These are phyloP conservation scores for Cryptocheilus praepositus DNA, from an alignment of 2,888 invertebrate genomes.

Conservation along the genomic window DNA sequence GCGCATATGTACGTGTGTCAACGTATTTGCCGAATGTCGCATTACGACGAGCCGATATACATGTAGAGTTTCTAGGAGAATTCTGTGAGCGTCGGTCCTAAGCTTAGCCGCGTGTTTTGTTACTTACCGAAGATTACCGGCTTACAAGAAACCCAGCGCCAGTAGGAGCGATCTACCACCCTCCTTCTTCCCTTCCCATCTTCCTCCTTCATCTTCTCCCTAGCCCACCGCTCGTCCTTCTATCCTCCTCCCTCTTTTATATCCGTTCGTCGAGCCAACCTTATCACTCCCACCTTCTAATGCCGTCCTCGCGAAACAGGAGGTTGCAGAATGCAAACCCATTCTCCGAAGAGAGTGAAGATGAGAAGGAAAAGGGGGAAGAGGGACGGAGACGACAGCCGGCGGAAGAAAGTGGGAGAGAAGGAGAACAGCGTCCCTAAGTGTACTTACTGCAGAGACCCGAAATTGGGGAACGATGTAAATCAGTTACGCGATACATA, in stretches of 20 bases:
- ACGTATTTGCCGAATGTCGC: slow-evolving; percentile 24
- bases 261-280: slow-evolving; percentile 24
- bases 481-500: slow-evolving; percentile 56
- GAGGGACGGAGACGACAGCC: slow-evolving; percentile 9
- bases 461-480: slow-evolving; percentile 61
- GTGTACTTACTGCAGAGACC: slow-evolving; percentile 60
- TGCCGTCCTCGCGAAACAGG: slow-evolving; percentile 41
- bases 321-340: slow-evolving; percentile 31
- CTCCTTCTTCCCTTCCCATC: slow-evolving; percentile 24
- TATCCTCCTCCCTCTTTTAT: background rate
- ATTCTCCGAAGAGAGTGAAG: slow-evolving; percentile 7
- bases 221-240: background rate
- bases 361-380: slow-evolving; percentile 17
- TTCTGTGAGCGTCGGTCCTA: slow-evolving; percentile 49
- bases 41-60: slow-evolving; percentile 48
- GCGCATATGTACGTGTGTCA: background rate
- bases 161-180: slow-evolving; percentile 53
- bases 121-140: slow-evolving; percentile 66
- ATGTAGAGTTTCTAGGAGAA: slow-evolving; percentile 46
- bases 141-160: slow-evolving; percentile 61
- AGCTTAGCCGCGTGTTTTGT: slow-evolving; percentile 63
- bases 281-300: slow-evolving; percentile 47
- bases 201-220: slow-evolving; percentile 14
- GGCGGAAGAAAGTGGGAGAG: slow-evolving; percentile 20
- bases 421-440: slow-evolving; percentile 56